These are phyloP conservation scores for Harmothoe impar DNA, from an alignment of 2,888 invertebrate genomes.

Conservation along the genomic window DNA sequence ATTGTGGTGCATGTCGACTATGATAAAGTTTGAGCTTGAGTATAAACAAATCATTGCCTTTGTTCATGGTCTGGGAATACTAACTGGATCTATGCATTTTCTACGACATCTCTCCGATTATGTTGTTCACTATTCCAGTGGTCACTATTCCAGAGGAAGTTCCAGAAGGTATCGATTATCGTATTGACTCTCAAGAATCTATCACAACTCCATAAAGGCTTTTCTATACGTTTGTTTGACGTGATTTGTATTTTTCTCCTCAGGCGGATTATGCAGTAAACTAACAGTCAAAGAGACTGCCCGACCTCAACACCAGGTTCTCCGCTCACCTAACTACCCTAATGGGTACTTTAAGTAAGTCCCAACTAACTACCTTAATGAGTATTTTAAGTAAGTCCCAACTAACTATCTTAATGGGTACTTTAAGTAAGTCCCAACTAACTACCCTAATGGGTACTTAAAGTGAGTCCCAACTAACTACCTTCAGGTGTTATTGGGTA, in stretches of 20 bases:
- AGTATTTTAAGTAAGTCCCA: neutral
- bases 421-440: neutral
- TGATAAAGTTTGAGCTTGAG: too few relatives aligned
- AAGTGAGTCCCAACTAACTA: neutral
- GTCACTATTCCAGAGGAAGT: too few relatives aligned
- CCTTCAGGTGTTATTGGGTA: slow-evolving; percentile 1
- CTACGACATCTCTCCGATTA: too few relatives aligned
- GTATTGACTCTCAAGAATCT: too few relatives aligned
- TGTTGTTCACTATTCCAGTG: too few relatives aligned
- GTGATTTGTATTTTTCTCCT: neutral
- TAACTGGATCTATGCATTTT: too few relatives aligned
- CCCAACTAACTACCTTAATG: neutral
- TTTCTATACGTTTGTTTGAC: too few relatives aligned
- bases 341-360: slow-evolving; percentile 51
- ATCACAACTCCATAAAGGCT: too few relatives aligned
- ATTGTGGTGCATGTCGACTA: too few relatives aligned
- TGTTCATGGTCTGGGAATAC: too few relatives aligned
- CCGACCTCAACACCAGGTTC: neutral
- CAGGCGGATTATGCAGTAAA: neutral
- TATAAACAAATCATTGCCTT: too few relatives aligned
- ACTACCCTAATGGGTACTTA: neutral
- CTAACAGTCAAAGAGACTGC: neutral
- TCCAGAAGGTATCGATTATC: too few relatives aligned
- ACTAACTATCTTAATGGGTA: slow-evolving; percentile 20
- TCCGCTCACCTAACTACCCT: slow-evolving; percentile 45